Percentiles rank a stretch among this genome's conserved stretches.
phyloP scores from a whole-genome alignment of 23 tunicate genomes.

The Corella eumyota region DNA sequence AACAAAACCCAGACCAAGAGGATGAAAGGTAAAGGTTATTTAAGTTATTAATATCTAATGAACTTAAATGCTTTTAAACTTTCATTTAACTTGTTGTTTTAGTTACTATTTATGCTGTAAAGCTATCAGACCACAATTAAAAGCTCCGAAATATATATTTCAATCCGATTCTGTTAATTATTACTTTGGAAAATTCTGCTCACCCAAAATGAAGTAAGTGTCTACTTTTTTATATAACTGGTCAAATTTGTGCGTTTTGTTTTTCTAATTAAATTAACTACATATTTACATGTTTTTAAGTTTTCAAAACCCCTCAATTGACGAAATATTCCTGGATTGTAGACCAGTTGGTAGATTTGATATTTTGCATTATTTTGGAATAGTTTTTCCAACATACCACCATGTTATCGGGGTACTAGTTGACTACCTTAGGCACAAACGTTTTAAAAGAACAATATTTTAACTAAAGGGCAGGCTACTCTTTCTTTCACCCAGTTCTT shows the following conservation, averaged over 20 bases:
- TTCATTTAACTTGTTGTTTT: too few species aligned
- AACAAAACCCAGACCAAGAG: conserved; percentile 44
- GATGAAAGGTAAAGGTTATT: conserved; percentile 53
- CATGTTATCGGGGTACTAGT: conserved; percentile 31
- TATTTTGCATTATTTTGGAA: conserved; percentile 34
- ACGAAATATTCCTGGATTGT: conserved; percentile 26
- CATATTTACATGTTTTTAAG: too few species aligned
- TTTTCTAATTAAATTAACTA: too few species aligned
- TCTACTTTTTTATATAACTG: too few species aligned
- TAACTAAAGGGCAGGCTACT: too few species aligned
- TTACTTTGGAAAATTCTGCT: conserved; percentile 21
- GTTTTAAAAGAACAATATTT: conserved; percentile 33
- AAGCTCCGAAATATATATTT: conserved; percentile 30
- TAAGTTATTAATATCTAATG: too few species aligned
- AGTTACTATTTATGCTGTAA: conserved; percentile 52
- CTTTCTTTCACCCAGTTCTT: too few species aligned
- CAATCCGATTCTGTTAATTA: conserved; percentile 38
- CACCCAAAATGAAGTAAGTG: conserved; percentile 42
- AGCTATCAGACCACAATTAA: conserved; percentile 15
- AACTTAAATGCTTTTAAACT: too few species aligned
- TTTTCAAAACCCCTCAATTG: conserved; percentile 30
- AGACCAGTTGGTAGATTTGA: conserved; percentile 39
- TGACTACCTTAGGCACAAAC: conserved; percentile 37
- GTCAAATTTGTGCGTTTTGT: too few species aligned
- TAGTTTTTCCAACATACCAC: conserved; percentile 21